Evolutionary conservation across 2,888 invertebrate species (phyloP), one percentile per base, ranked within the genome.

Genomic region (Oxyscelio sp.): DNA sequence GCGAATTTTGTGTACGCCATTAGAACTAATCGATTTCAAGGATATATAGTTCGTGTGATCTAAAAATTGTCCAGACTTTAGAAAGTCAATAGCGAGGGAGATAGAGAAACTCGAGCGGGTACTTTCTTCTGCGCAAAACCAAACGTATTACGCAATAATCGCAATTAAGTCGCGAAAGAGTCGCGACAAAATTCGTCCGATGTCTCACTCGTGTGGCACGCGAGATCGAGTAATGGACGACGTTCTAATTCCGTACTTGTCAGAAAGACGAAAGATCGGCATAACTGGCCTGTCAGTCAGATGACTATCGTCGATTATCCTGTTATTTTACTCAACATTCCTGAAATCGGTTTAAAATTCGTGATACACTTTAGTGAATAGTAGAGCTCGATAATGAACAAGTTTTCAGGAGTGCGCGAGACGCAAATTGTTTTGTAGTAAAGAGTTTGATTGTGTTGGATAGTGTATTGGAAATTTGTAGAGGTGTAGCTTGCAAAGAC

Each of bases 221-320:
- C 81, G 80, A 80, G 74, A 63, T 70, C 73, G 59, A 70, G 63
- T 66, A 65, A 65, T 68, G 56, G 40, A 45, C 73, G 66, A 81
- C 83, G 85, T 87, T 87, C 82, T 83, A 88, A 85, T 87, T 87
- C 84, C 81, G 85, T 83, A 74, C 82, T 85, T 87, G 86, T 85
- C 85, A 85, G 85, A 77, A 87, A 79, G 63, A 65, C 81, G 74
- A 79, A 83, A 82, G 58, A 65, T 52, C 58, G 87, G 71, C 61
- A 65, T 81, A 86, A 86, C 83, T 78, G 85, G 85, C 83, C 83
- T 86, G 87, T 87, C 87, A 79, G 82, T 88, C 87, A 87, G 81
- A 74, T 66, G 50, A 58, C 81, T 71, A 82, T 78, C 82, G 45
- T 78, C 70, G 63, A 73, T 78, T 63, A 68, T 75, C 68, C 71